Evolutionary conservation across 2,797 vertebrate genomes (phyloP).

Genomic region (Xenopus petersii): DNA sequence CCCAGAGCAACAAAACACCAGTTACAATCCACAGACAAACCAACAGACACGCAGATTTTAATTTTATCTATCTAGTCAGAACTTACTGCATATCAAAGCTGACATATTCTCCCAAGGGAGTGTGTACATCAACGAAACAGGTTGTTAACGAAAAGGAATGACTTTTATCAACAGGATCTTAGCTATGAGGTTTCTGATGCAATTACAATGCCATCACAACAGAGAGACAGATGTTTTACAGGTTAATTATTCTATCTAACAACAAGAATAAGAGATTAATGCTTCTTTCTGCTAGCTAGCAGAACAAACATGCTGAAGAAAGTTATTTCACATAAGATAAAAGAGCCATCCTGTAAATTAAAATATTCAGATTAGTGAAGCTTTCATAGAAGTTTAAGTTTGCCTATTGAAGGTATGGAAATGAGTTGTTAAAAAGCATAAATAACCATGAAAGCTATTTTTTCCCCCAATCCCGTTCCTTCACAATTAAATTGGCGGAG

Average conservation of each 20-base stretch:
- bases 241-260: conserved; percentile 47
- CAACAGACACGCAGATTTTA: too few species aligned
- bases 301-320: conserved; percentile 34
- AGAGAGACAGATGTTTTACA: conserved; percentile 48
- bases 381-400: conserved; percentile 25
- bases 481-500: too few species aligned
- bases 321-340: conserved; percentile 26
- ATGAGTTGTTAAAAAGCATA: conserved; percentile 15
- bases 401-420: not conserved
- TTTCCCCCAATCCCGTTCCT: too few species aligned
- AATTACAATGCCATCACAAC: conserved; percentile 45
- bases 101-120: conserved; percentile 32
- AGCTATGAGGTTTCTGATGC: conserved; percentile 43
- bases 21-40: too few species aligned
- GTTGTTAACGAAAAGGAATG: conserved; percentile 38
- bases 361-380: conserved; percentile 18
- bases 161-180: conserved; percentile 44
- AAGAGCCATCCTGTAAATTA: conserved; percentile 33
- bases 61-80: conserved; percentile 4
- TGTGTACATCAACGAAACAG: conserved; percentile 23
- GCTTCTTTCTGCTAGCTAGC: conserved; percentile 18
- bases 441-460: conserved; percentile 16
- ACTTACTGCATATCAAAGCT: conserved; percentile 35
- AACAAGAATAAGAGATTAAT: conserved; percentile 44
- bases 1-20: too few species aligned